These are phyloP conservation scores for Pantala flavescens DNA, from an alignment of 1,140 invertebrate species.

Conservation along the genomic window DNA sequence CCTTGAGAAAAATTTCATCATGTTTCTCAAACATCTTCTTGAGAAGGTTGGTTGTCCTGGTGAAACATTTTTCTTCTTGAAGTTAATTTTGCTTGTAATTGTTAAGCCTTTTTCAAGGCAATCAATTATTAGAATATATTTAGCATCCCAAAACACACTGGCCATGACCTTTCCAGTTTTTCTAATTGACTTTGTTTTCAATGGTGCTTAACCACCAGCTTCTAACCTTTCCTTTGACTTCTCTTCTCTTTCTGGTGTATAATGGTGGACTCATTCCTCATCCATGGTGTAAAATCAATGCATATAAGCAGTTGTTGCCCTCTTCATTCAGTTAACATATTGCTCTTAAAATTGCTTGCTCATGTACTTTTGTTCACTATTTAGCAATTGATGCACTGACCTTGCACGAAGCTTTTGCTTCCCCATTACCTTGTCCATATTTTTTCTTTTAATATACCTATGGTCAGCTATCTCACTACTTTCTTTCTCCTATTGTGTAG, in stretches of 20 bases:
- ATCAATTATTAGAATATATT: conserved; percentile 33
- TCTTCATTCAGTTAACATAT: conserved; percentile 21
- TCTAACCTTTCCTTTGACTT: conserved; percentile 20
- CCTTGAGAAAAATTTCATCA: not conserved
- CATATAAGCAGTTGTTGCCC: conserved; percentile 17
- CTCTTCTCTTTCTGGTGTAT: conserved; percentile 21
- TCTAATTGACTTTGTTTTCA: conserved; percentile 24
- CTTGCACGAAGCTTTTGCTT: not conserved
- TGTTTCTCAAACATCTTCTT: not conserved
- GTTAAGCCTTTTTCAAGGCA: conserved; percentile 37
- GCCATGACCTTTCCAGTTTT: conserved; percentile 30
- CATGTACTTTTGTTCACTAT: not conserved
- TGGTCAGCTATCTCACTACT: not conserved
- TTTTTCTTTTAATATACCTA: not conserved
- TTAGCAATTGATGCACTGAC: not conserved
- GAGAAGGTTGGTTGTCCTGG: not conserved
- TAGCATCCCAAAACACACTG: conserved; percentile 31
- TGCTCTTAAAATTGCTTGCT: conserved; percentile 17
- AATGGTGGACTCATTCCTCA: conserved; percentile 24
- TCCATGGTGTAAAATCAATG: conserved; percentile 22
- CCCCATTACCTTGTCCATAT: not conserved
- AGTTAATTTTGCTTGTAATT: conserved; percentile 29
- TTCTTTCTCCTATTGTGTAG: too few species aligned
- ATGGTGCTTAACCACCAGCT: conserved; percentile 9
- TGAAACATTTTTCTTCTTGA: not conserved